phyloP scores from a whole-genome alignment of 1,140 invertebrate genomes.

The Condylostylus longicornis region DNA sequence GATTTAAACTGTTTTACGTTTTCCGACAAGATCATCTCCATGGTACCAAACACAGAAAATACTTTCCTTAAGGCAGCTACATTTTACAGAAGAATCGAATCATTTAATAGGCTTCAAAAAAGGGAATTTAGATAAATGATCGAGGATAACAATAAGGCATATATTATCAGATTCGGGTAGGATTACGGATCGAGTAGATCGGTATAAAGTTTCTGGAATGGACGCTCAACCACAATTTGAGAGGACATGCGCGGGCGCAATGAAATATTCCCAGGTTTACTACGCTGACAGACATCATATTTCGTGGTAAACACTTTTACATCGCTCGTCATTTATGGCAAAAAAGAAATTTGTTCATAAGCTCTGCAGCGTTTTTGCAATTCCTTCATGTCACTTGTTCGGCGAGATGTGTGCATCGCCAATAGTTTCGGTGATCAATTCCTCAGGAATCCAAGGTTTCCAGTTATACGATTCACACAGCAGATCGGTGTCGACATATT shows the following conservation, averaged over 20 bases:
- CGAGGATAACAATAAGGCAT: not conserved
- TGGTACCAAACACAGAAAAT: not conserved
- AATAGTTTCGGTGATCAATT: too few species aligned
- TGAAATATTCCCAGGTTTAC: not conserved
- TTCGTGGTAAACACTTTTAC: not conserved
- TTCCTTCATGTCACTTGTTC: too few species aligned
- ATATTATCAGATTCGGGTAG: not conserved
- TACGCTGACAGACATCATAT: not conserved
- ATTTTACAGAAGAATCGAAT: not conserved
- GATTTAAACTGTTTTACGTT: conserved; percentile 1
- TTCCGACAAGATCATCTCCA: conserved; percentile 1
- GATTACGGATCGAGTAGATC: conserved; percentile 1
- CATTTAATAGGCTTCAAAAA: not conserved
- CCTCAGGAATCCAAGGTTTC: too few species aligned
- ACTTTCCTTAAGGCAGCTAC: not conserved
- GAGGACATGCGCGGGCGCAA: not conserved
- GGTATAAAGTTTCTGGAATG: conserved; percentile 6
- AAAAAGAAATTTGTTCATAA: too few species aligned
- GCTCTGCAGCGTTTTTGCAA: too few species aligned
- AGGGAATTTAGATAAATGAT: conserved; percentile 1
- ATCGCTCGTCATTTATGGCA: too few species aligned
- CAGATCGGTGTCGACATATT: too few species aligned
- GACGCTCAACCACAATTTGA: not conserved
- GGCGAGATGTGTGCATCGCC: too few species aligned
- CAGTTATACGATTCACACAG: too few species aligned